phyloP scores from a whole-genome alignment of 2,113 vertebrate species.

The Lepus europaeus region DNA sequence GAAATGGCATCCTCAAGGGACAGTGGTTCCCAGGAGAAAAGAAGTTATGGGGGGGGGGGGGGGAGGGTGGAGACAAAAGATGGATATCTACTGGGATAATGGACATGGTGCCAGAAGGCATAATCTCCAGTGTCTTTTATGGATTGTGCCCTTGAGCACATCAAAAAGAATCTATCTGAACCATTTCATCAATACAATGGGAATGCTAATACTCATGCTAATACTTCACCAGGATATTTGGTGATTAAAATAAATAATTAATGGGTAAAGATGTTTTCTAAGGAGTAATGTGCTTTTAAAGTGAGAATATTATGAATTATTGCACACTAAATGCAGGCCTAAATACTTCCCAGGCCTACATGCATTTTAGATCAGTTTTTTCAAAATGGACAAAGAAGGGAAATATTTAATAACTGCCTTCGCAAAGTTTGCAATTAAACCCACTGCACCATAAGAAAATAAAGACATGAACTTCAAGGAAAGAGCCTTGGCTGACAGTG shows the following conservation, averaged over 20 bases:
- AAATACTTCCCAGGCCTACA: background rate
- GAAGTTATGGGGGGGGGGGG: background rate
- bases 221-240: background rate
- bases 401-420: background rate
- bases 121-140: background rate
- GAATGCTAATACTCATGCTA: background rate
- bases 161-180: conserved; percentile 16
- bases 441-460: background rate
- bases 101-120: background rate
- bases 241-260: conserved; percentile 49
- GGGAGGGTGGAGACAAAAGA: background rate
- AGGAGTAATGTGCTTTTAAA: conserved; percentile 56
- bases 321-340: conserved; percentile 40
- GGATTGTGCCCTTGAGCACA: background rate
- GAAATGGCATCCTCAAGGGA: background rate
- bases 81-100: background rate
- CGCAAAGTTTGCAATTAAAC: background rate
- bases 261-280: conserved; percentile 30
- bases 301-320: conserved; percentile 44
- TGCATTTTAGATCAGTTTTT: conserved; percentile 56
- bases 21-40: background rate
- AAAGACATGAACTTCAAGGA: background rate
- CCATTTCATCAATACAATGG: conserved; percentile 9
- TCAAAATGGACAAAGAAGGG: background rate
- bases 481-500: background rate